Percentiles rank a stretch among this genome's conserved stretches.
phyloP scores from a whole-genome alignment of 2,888 invertebrate species.

The Chironomus tentans region DNA sequence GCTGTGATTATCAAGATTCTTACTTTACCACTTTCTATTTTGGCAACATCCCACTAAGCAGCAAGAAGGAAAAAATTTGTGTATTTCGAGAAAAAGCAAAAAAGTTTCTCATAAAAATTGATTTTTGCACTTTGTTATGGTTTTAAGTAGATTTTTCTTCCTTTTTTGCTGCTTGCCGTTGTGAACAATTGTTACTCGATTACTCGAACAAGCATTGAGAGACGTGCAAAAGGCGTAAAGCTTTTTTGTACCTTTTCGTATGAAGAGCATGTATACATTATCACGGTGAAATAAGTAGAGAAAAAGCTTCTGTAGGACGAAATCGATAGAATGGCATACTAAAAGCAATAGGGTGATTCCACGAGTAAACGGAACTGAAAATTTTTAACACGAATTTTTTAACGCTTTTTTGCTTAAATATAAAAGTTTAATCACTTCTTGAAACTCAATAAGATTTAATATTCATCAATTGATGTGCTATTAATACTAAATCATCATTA shows the following conservation, averaged over 20 bases:
- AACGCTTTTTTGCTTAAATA: no score
- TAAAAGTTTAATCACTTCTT: no score
- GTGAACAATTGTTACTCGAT: background rate
- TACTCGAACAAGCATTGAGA: background rate
- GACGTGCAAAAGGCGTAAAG: slow-evolving; percentile 13
- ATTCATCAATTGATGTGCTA: no score
- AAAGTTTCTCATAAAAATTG: slow-evolving; percentile 22
- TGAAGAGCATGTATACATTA: background rate
- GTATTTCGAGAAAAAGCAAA: background rate
- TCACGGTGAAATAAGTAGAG: background rate
- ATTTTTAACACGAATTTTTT: no score
- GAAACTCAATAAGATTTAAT: no score
- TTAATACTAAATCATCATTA: no score
- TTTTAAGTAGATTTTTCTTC: background rate
- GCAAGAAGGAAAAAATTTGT: background rate
- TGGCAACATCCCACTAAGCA: background rate
- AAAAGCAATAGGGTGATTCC: no score
- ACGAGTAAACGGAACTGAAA: no score
- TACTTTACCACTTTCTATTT: background rate
- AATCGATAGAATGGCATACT: background rate
- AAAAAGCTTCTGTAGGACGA: background rate
- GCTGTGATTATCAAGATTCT: background rate
- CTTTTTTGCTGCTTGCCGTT: background rate
- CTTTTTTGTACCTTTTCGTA: background rate
- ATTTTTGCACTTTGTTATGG: slow-evolving; percentile 19